These are phyloP conservation scores for Momotus momota DNA, from an alignment of 2,797 vertebrate genomes.

Conservation along the genomic window DNA sequence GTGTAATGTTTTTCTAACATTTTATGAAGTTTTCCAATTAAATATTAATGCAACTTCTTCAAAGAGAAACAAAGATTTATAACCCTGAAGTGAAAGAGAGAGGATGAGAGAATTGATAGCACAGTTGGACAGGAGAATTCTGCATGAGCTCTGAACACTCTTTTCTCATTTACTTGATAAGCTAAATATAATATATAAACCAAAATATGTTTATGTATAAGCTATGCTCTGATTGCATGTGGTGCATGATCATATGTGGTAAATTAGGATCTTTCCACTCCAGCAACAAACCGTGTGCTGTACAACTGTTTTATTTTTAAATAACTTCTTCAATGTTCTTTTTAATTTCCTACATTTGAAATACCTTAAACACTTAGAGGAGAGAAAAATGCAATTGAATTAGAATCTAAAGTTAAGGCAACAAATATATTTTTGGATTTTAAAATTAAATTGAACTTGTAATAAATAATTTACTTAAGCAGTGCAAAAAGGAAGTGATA, in stretches of 20 bases:
- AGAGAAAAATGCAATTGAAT: background rate
- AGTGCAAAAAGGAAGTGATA: conserved; percentile 11
- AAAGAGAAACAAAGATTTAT: conserved; percentile 75
- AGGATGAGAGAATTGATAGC: conserved; percentile 29
- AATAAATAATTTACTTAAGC: conserved; percentile 42
- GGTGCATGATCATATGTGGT: background rate
- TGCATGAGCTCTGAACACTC: conserved; percentile 30
- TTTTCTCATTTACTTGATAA: conserved; percentile 2
- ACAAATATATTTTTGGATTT: conserved; percentile 9
- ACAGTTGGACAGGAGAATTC: conserved; percentile 24
- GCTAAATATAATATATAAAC: background rate
- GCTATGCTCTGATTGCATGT: background rate
- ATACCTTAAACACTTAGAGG: background rate
- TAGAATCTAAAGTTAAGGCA: background rate
- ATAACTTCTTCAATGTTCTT: background rate
- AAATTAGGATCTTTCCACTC: conserved; percentile 1
- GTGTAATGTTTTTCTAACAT: conserved; percentile 76
- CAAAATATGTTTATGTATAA: background rate
- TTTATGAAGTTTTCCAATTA: conserved; percentile 78
- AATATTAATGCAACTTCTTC: conserved; percentile 78
- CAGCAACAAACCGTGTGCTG: background rate
- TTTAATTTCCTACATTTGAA: background rate
- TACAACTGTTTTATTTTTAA: conserved; percentile 15
- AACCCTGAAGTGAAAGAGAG: conserved; percentile 54
- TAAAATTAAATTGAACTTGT: conserved; percentile 34